These are phyloP conservation scores for Cerceris rybyensis DNA, from an alignment of 2,888 invertebrate species.

Conservation along the genomic window DNA sequence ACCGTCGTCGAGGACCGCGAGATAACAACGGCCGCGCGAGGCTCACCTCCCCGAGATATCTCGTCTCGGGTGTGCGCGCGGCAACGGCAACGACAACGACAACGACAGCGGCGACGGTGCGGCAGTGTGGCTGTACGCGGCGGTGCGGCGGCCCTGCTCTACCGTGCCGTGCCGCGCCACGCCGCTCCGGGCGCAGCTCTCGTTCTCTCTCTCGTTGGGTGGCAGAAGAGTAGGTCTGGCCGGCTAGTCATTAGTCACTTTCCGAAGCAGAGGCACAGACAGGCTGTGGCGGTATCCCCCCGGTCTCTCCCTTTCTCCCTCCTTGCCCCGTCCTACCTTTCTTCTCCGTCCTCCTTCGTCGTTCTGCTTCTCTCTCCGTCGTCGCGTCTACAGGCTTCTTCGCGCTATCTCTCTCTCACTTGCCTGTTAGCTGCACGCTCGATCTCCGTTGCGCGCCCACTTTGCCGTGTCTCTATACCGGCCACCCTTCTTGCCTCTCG, in stretches of 20 bases:
- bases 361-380: constrained; percentile 28
- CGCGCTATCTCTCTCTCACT: constrained; percentile 35
- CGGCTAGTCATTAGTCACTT: constrained; percentile 82
- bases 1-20: constrained; percentile 68
- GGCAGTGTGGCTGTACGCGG: neutral
- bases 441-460: constrained; percentile 51
- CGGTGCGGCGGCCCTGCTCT: constrained; percentile 4
- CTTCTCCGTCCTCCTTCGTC: constrained; percentile 10
- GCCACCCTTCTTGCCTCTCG: constrained; percentile 53
- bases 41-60: constrained; percentile 67
- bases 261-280: constrained; percentile 82
- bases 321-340: constrained; percentile 20
- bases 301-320: constrained; percentile 52
- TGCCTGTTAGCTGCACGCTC: constrained; percentile 31
- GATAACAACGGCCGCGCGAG: constrained; percentile 64
- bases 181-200: constrained; percentile 36
- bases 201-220: constrained; percentile 74
- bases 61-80: constrained; percentile 46
- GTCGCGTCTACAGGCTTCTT: constrained; percentile 35
- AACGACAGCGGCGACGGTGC: constrained; percentile 13
- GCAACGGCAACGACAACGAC: constrained; percentile 13
- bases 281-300: constrained; percentile 76
- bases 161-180: constrained; percentile 14
- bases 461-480: constrained; percentile 64
- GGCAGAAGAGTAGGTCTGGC: constrained; percentile 76